A percentile compares a stretch with the other conserved stretches of the same genome.
phyloP scores from a whole-genome alignment of 30 jellyfish, hydroid and myxozoan species.

The Hydra vulgaris region DNA sequence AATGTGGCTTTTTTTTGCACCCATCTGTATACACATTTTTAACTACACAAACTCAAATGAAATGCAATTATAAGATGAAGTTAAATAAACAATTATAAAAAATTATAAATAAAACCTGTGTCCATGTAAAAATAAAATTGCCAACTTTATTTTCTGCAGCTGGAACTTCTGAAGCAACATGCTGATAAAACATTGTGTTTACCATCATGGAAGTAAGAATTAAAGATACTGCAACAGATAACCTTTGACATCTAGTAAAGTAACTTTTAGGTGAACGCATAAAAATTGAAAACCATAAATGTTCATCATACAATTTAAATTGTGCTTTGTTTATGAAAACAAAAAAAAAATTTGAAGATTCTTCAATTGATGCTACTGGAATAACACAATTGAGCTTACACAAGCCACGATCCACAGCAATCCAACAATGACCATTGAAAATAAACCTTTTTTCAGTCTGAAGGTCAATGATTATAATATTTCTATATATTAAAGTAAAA shows the following conservation, averaged over 20 bases:
- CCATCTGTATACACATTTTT: no score
- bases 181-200: constrained; percentile 68
- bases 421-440: constrained; percentile 85
- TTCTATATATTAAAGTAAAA: constrained; percentile 31
- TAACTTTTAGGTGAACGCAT: no score
- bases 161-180: constrained; percentile 55
- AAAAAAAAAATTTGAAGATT: constrained; percentile 75
- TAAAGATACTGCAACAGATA: constrained; percentile 69
- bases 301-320: constrained; percentile 69
- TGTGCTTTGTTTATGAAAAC: constrained; percentile 66
- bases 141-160: constrained; percentile 72
- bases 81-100: no score
- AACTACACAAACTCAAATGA: no score
- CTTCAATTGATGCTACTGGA: constrained; percentile 78
- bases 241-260: no score
- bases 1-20: no score
- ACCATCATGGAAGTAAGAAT: constrained; percentile 87
- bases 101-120: no score
- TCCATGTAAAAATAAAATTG: constrained; percentile 67
- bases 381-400: constrained; percentile 74
- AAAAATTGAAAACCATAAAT: constrained; percentile 87
- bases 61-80: no score
- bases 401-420: constrained; percentile 82
- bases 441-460: constrained; percentile 63
- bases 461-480: constrained; percentile 56